Conservation (phyloP, 1,140 invertebrate genomes). For the Drosophila ambigua region DNA sequence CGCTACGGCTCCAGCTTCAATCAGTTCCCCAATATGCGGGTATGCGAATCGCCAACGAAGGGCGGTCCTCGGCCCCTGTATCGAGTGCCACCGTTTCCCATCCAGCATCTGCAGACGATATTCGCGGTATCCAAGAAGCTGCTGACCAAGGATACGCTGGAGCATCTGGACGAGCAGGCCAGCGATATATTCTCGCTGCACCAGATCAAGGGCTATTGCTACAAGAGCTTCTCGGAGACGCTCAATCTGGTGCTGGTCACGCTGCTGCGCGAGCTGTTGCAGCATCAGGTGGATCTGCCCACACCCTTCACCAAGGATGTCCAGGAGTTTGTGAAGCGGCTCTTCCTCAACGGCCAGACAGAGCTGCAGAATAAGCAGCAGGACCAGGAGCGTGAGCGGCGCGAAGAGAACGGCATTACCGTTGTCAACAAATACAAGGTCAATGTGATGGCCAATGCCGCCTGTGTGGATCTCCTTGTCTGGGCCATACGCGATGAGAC, state of each 20-base stretch:
- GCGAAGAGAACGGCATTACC: conserved; percentile 88
- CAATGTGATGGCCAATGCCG: conserved; percentile 98
- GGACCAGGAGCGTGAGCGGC: conserved; percentile 92
- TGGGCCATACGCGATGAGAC: conserved; percentile 99
- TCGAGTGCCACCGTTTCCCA: conserved; percentile 86
- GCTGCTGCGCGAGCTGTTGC: conserved; percentile 94
- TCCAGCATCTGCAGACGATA: conserved; percentile 91
- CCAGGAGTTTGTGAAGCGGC: conserved; percentile 88
- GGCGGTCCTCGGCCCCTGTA: conserved; percentile 83
- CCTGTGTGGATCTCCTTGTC: conserved; percentile 97
- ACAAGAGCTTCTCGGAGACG: conserved; percentile 97
- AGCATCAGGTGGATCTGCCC: conserved; percentile 95
- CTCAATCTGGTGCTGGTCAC: conserved; percentile 97
- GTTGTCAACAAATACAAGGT: conserved; percentile 96
- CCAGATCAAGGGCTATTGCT: conserved; percentile 86
- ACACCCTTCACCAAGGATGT: conserved; percentile 96
- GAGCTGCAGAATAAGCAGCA: conserved; percentile 94
- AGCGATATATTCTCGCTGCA: conserved; percentile 89
- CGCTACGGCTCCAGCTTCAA: conserved; percentile 97
- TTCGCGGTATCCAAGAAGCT: conserved; percentile 93
- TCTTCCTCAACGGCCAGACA: conserved; percentile 96
- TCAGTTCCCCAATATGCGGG: conserved; percentile 92
- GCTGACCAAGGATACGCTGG: conserved; percentile 93
- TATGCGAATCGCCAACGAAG: conserved; percentile 87
- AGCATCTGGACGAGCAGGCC: conserved; percentile 92